Base-by-base conservation (phyloP, 2,113 vertebrate species). In the Siphamia tubifer region DNA sequence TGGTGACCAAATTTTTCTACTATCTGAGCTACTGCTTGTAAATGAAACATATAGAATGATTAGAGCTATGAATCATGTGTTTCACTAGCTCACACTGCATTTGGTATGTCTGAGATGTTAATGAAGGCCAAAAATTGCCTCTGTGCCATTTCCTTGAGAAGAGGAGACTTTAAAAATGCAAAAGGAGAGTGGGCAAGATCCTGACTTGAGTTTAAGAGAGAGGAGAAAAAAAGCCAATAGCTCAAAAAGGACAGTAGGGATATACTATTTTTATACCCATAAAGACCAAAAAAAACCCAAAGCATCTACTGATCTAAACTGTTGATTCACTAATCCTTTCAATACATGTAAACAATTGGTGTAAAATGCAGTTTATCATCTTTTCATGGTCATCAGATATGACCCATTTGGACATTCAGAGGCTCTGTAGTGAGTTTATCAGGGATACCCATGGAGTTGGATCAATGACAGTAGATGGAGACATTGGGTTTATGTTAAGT, bases 1-100 rank as follows among this genome's bases (percentile, higher is more conserved):
- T 76, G 74, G 68, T 85, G 84, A 79, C 82, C 77, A 61, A 73
- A 35, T 79, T 74, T 78, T 68, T 60, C 38, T 31, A n/a, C n/a
- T n/a, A n/a, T n/a, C n/a, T n/a, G n/a, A n/a, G n/a, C n/a, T 81
- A 53, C 68, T 25, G 73, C 57, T 63, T 60, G 61, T 36, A 84
- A 87, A 74, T 78, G 83, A 77, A 84, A 67, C 80, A 79, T 69
- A 62, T 48, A 74, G 77, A 81, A 79, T 82, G 61, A 85, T 85
- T 72, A 79, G 70, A 63, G 54, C 68, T 73, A 68, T 79, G 70
- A 82, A 78, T 88, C 78, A 89, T 43, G 44, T 47, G 55, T 68
- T 80, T 70, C 42, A 40, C 61, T 68, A 53, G 79, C 66, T 56
- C 39, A 15, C 19, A 13, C 67, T 68, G 47, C 27, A 12, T 67